Evolutionary conservation across 2,888 invertebrate species (phyloP).

Genomic region (Drosophila lutescens): DNA sequence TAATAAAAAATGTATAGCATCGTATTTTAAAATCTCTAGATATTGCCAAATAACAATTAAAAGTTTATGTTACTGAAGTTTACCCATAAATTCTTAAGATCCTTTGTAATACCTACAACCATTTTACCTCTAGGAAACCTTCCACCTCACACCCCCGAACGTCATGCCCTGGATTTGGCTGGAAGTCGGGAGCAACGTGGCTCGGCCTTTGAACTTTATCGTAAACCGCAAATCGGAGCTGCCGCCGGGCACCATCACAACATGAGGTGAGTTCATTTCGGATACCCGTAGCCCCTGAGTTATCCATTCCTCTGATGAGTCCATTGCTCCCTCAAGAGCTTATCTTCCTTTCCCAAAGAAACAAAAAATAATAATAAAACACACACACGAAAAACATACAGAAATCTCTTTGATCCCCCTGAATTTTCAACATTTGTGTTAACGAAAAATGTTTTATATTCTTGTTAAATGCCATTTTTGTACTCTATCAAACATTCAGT

Average conservation of each 20-base stretch:
- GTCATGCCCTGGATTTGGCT: conserved; percentile 87
- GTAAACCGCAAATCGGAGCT: conserved; percentile 90
- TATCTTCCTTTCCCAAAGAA: conserved; percentile 4
- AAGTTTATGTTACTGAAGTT: too few relatives aligned
- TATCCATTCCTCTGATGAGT: conserved; percentile 2
- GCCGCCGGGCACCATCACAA: conserved; percentile 89
- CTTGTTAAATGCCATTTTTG: conserved; percentile 74
- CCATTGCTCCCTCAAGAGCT: conserved; percentile 1
- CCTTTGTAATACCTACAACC: not conserved
- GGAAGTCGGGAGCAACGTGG: conserved; percentile 95
- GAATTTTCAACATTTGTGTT: conserved; percentile 74
- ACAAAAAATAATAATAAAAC: not conserved
- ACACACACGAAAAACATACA: conserved; percentile 18
- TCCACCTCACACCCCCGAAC: conserved; percentile 83
- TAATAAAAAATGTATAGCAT: too few relatives aligned
- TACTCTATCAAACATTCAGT: conserved; percentile 49
- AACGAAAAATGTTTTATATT: conserved; percentile 84
- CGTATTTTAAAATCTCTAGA: too few relatives aligned
- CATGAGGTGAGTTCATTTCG: conserved; percentile 87
- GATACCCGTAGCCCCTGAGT: conserved; percentile 5
- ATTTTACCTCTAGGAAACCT: conserved; percentile 75
- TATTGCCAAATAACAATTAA: too few relatives aligned
- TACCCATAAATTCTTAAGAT: not conserved
- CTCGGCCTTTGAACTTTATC: conserved; percentile 97
- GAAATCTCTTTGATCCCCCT: conserved; percentile 16